Percentiles rank a stretch among this genome's conserved stretches.
These are phyloP conservation scores for Phoxinus phoxinus DNA, from an alignment of 2,113 vertebrate species.

Conservation along the genomic window DNA sequence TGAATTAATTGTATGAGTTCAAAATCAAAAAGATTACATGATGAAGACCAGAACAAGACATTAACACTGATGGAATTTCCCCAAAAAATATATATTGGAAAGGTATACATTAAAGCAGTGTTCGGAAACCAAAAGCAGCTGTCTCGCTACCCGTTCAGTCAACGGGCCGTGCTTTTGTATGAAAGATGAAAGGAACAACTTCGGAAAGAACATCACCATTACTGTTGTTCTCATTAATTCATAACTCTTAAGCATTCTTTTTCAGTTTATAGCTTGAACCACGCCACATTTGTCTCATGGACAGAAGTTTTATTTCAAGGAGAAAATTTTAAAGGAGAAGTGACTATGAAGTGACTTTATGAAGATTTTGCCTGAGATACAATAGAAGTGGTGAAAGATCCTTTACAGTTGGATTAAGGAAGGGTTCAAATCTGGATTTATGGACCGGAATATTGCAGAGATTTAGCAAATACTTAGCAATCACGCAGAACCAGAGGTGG, in stretches of 20 bases:
- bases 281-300: neutral
- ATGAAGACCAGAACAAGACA: neutral
- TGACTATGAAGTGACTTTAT: neutral
- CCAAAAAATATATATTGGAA: neutral
- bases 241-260: neutral
- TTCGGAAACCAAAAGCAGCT: neutral
- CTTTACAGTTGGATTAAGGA: neutral
- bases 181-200: neutral
- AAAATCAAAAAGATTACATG: slow-evolving; percentile 1
- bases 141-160: neutral
- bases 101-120: neutral
- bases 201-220: neutral
- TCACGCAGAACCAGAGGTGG: too few species aligned
- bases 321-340: neutral
- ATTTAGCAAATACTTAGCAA: too few species aligned
- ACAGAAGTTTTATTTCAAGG: neutral
- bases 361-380: neutral
- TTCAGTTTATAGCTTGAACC: neutral
- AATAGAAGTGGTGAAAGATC: neutral
- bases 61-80: neutral
- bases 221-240: neutral
- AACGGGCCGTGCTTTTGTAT: neutral
- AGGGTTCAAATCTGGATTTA: too few species aligned
- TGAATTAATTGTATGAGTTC: neutral
- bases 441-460: too few species aligned